Conservation (phyloP, 2,113 vertebrate genomes). For the Grammomys dolichurus region DNA sequence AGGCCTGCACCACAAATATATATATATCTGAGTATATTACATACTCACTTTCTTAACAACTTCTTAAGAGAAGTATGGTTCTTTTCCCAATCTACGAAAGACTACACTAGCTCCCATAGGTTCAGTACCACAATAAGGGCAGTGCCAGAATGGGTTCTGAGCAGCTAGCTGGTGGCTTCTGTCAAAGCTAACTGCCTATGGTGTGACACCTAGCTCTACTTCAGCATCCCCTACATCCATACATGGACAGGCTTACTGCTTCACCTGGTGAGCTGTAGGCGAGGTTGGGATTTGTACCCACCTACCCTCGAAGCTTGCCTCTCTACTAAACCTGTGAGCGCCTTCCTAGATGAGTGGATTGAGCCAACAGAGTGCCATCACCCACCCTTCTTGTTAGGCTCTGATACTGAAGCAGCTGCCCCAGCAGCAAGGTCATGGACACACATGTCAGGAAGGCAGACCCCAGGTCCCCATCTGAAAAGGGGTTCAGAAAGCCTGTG, state of each 20-base stretch:
- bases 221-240: not conserved
- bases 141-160: not conserved
- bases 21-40: not conserved
- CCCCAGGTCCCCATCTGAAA: not conserved
- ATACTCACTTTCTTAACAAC: not conserved
- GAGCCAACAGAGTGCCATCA: not conserved
- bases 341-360: not conserved
- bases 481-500: not conserved
- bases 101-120: not conserved
- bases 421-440: not conserved
- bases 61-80: not conserved
- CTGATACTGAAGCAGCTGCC: not conserved
- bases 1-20: not conserved
- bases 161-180: not conserved
- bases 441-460: not conserved
- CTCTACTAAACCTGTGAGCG: not conserved
- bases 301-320: not conserved
- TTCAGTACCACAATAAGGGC: not conserved
- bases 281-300: not conserved
- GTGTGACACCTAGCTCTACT: not conserved
- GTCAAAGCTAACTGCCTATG: not conserved
- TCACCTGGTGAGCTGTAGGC: not conserved
- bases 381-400: not conserved
- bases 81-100: not conserved
- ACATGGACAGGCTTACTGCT: not conserved